phyloP scores from a whole-genome alignment of 2,797 vertebrate genomes.

The Botia kubotai region DNA sequence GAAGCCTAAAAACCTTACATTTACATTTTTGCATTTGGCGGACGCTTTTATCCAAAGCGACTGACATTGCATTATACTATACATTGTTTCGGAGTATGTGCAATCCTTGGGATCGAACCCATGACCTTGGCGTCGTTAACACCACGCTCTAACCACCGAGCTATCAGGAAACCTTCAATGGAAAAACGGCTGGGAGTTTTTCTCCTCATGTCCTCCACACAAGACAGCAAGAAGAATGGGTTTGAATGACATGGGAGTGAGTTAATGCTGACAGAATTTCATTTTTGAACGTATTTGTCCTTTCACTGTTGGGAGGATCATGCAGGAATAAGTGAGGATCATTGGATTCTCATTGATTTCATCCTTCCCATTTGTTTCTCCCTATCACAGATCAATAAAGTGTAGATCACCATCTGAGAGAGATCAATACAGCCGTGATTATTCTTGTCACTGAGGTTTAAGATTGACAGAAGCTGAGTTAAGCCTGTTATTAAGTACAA shows the following conservation, averaged over 20 bases:
- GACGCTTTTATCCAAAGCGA: no score
- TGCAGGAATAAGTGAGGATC: constrained; percentile 2
- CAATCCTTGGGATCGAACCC: no score
- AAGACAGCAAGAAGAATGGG: not conserved
- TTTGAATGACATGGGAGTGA: not conserved
- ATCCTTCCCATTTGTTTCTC: constrained; percentile 40
- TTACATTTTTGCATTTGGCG: no score
- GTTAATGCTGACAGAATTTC: not conserved
- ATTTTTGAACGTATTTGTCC: not conserved
- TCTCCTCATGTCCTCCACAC: not conserved
- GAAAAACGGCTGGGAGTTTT: not conserved
- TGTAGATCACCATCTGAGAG: constrained; percentile 39
- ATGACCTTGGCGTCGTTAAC: no score
- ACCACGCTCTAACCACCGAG: no score
- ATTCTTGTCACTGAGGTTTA: constrained; percentile 32
- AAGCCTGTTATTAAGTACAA: not conserved
- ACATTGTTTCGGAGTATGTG: no score
- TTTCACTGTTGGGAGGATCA: not conserved
- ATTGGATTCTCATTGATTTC: constrained; percentile 30
- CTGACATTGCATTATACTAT: no score
- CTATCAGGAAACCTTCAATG: no score
- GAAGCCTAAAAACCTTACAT: no score
- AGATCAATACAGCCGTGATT: constrained; percentile 42
- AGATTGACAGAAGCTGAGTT: constrained; percentile 29
- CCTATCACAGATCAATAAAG: constrained; percentile 27